Conservation (phyloP, 1,140 invertebrate species). For the Camponotus floridanus region DNA sequence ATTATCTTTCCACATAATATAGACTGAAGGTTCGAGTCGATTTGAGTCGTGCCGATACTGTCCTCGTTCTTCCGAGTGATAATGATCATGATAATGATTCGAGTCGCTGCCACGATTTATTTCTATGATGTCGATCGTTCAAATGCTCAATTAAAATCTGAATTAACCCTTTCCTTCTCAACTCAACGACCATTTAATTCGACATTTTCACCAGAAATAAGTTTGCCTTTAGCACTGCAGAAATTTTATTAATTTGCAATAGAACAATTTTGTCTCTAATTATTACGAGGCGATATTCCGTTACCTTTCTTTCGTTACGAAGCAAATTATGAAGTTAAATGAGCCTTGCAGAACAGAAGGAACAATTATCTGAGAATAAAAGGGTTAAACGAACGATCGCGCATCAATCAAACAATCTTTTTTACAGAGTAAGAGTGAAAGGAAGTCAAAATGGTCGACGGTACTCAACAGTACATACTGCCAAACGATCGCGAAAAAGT, state of each 20-base stretch:
- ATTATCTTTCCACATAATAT: conserved; percentile 33
- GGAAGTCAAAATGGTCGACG: neutral
- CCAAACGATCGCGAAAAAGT: conserved; percentile 49
- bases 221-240: neutral
- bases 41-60: conserved; percentile 49
- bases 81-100: conserved; percentile 43
- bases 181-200: neutral
- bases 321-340: neutral
- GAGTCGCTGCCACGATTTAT: conserved; percentile 52
- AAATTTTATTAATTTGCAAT: neutral
- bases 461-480: conserved; percentile 64
- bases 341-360: neutral
- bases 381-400: conserved; percentile 8
- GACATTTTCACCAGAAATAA: neutral
- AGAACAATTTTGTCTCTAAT: neutral
- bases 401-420: conserved; percentile 43
- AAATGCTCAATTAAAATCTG: conserved; percentile 53
- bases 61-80: conserved; percentile 58
- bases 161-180: conserved; percentile 53
- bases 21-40: conserved; percentile 52
- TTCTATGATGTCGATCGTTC: conserved; percentile 50
- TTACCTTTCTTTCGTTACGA: conserved; percentile 1
- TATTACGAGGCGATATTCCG: neutral
- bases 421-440: conserved; percentile 44
- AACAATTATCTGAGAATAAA: conserved; percentile 22